phyloP scores from a whole-genome alignment of 2,888 invertebrate species.

The Papilio demoleus region DNA sequence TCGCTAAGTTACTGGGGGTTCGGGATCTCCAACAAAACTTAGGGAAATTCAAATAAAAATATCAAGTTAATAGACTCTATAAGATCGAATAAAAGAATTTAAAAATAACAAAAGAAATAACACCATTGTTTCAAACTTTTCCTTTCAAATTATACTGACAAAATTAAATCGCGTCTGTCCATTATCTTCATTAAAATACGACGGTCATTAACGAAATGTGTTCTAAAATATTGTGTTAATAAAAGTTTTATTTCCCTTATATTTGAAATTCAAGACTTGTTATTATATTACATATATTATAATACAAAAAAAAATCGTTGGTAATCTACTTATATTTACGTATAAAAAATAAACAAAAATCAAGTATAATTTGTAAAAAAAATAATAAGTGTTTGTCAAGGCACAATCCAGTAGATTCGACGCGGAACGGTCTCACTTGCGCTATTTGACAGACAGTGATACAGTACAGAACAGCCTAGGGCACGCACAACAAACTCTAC shows the following conservation, averaged over 20 bases:
- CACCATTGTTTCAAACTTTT: not conserved
- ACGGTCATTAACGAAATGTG: conserved; percentile 46
- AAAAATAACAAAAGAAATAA: not conserved
- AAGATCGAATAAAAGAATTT: not conserved
- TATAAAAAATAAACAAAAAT: not conserved
- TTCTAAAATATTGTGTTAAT: conserved; percentile 39
- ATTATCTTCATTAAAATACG: conserved; percentile 45
- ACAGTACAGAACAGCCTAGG: conserved; percentile 79
- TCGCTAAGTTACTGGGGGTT: conserved; percentile 38
- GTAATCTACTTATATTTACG: too few relatives aligned
- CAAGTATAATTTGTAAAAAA: not conserved
- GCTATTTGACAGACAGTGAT: conserved; percentile 81
- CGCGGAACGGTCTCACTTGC: conserved; percentile 75
- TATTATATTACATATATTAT: not conserved
- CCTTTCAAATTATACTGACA: conserved; percentile 46
- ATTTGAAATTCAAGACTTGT: not conserved
- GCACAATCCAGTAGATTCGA: conserved; percentile 63
- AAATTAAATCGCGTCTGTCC: conserved; percentile 51
- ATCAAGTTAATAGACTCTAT: too few relatives aligned
- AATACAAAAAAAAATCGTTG: not conserved
- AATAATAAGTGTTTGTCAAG: conserved; percentile 40
- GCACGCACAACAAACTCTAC: conserved; percentile 84
- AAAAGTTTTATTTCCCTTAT: conserved; percentile 16
- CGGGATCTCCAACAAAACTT: not conserved
- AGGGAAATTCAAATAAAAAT: not conserved